Base-by-base conservation (phyloP, 2,888 invertebrate species). In the Tricholauxania praeusta region DNA sequence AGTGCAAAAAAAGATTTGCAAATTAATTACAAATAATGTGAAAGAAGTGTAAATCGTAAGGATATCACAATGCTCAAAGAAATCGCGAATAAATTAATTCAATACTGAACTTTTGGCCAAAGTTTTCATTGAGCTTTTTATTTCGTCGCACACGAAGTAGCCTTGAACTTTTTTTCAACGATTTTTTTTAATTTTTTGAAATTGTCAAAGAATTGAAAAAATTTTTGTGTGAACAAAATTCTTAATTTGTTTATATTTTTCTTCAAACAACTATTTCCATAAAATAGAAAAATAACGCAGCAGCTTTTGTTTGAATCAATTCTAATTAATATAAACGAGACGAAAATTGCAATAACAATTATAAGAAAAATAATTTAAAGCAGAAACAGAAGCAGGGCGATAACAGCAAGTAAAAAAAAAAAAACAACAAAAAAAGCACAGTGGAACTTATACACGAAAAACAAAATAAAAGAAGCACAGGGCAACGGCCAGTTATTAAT, bases 401-500 rank as follows among this genome's bases (percentile, higher is more conserved):
- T 19, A 39, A 32, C 51, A 17, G 49, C 47, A 17, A 60, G 53
- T 6, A 14, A 60, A 62, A 49, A 62, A 49, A 63, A 48, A 52
- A 47, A 6, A 55, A 53, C n/a, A 55, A 55, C 39, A 53, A 51
- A 12, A 22, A 48, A 17, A 64, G 15, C 17, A 39, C 51, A 10
- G 19, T 19, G 15, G 55, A 19, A 55, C 55, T 4, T 15, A 55
- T 19, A 64, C 12, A 19, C 12, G 6, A 14, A 52, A 51, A 17
- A 55, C 51, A 28, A 51, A 48, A 65, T 59, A 51, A 63, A 60
- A 49, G 65, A n/a, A 52, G 55, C 22, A 63, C 71, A 74, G 68
- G 69, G 68, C 65, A 72, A 72, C 64, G 49, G 64, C 67, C 70
- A 72, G 72, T 66, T 71, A 64, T 64, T 68, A 28, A 4, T 66